Evolutionary conservation across 2,888 invertebrate species (phyloP), one percentile per base, ranked within the genome.

Genomic region (Epinotia bilunana): DNA sequence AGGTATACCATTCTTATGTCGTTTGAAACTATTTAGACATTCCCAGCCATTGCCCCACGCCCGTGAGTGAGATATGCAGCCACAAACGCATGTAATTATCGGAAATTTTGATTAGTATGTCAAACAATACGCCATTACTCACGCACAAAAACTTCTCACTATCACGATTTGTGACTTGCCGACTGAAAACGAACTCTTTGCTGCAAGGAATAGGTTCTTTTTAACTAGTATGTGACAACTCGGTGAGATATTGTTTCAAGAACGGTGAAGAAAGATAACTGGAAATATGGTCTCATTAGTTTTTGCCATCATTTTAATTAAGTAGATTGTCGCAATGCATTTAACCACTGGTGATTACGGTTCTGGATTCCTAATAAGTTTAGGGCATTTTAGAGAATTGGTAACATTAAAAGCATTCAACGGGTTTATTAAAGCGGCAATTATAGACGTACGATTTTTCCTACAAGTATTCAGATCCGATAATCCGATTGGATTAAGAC

Each of bases 221-320:
- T n/a, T 68, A n/a, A n/a, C n/a, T n/a, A 23, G 49, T 58, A 68
- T 61, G 55, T 55, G 23, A 62, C 28, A 2, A n/a, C 58, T 18
- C 46, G 43, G 67, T 73, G 58, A 77, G 73, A 80, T 65, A 62
- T 63, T 72, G 70, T 70, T 67, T 61, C 68, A 70, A 63, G 70
- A 33, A 49, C 49, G 76, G 76, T 80, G 80, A 75, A 77, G 78
- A 79, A 80, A 79, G 77, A 78, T 77, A 73, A 76, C 64, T 80
- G 79, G 80, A 79, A 80, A 77, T 76, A 73, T 63, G 78, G 77
- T 79, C 78, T 76, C 46, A 46, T 53, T 43, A 57, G 74, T 77
- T 80, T 79, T 80, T 79, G 57, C 64, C 16, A 18, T 58, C 76
- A 76, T 78, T 77, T 73, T 71, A 77, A 67, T 71, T 65, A 81